Evolutionary conservation across 2,888 invertebrate species (phyloP).

Genomic region (Yponomeuta plumbellus): DNA sequence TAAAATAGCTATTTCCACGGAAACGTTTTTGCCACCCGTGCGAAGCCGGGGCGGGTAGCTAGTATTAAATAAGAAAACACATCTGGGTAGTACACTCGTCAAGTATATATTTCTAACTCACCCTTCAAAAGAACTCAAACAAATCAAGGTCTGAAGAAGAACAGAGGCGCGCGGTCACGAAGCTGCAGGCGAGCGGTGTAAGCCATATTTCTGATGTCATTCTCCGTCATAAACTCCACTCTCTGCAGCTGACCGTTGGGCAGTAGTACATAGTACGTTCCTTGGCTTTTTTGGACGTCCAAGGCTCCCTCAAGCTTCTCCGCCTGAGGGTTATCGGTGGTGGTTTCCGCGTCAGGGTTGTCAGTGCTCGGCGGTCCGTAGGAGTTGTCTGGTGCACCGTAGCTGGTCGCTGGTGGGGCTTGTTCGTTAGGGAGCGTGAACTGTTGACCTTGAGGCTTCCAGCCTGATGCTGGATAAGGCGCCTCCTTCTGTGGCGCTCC

Average conservation of each 20-base stretch:
- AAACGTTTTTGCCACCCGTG: no score
- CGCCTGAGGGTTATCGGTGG: constrained; percentile 56
- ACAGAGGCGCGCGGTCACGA: constrained; percentile 52
- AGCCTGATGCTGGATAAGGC: constrained; percentile 26
- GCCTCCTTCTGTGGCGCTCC: constrained; percentile 42
- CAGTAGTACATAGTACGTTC: constrained; percentile 79
- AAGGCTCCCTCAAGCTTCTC: constrained; percentile 51
- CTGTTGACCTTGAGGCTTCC: constrained; percentile 23
- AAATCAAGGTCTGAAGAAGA: constrained; percentile 44
- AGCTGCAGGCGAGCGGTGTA: constrained; percentile 77
- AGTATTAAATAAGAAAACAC: no score
- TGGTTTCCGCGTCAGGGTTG: constrained; percentile 23
- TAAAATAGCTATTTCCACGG: no score
- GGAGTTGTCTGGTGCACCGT: constrained; percentile 24
- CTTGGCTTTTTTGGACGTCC: constrained; percentile 68
- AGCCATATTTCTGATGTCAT: constrained; percentile 75
- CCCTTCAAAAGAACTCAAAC: not conserved
- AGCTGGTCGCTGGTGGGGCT: constrained; percentile 18
- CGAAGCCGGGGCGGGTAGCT: no score
- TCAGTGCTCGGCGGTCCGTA: constrained; percentile 30
- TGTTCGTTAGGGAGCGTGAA: constrained; percentile 26
- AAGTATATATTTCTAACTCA: not conserved
- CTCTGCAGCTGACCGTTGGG: constrained; percentile 80
- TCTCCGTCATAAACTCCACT: constrained; percentile 74
- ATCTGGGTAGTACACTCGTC: not conserved